A percentile compares a stretch with the other conserved stretches of the same genome.
phyloP scores from a whole-genome alignment of 1,140 invertebrate genomes.

The Drosophila pachea region DNA sequence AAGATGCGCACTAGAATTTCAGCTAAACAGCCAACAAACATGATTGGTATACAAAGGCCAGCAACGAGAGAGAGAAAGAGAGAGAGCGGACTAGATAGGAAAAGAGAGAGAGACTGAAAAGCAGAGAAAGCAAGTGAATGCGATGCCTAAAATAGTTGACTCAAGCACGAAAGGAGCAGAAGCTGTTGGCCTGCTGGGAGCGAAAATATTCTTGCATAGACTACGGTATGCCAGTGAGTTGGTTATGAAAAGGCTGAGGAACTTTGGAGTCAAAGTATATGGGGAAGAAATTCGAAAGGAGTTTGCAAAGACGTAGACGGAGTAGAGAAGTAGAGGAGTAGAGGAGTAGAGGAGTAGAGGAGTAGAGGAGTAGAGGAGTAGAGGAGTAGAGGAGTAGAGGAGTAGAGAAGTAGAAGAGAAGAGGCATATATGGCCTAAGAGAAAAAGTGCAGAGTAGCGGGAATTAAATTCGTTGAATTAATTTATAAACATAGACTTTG shows the following conservation, averaged over 20 bases:
- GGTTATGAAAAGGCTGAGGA: no score
- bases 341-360: background rate
- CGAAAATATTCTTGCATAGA: background rate
- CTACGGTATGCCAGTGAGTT: background rate
- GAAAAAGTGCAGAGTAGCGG: no score
- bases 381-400: background rate
- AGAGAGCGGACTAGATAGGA: no score
- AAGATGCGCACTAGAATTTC: constrained; percentile 12
- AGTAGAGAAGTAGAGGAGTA: background rate
- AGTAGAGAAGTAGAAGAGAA: background rate
- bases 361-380: background rate
- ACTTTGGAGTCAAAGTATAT: no score
- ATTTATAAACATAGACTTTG: no score
- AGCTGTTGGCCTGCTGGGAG: background rate
- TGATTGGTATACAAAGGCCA: constrained; percentile 27
- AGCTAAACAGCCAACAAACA: constrained; percentile 24
- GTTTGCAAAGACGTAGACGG: no score
- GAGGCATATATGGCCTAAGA: no score
- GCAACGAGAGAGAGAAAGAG: background rate
- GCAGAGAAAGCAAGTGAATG: background rate
- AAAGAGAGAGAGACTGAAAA: background rate
- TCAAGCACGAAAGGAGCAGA: background rate
- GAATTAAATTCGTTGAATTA: no score
- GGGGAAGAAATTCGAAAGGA: no score
- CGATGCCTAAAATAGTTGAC: constrained; percentile 27